Evolutionary conservation across 1,140 invertebrate species (phyloP).

Genomic region (Musca domestica): DNA sequence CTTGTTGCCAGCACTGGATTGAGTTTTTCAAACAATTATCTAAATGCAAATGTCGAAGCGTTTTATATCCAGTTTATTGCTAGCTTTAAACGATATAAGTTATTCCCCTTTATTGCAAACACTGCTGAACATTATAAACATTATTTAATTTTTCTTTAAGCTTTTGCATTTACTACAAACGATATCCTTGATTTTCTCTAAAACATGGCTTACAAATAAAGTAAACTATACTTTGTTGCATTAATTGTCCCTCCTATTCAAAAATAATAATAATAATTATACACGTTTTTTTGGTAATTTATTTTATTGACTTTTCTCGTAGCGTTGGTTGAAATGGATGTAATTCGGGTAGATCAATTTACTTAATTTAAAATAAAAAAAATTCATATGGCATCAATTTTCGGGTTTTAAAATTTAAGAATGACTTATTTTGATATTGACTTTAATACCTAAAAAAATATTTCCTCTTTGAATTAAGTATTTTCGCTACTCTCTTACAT

Average conservation of each 20-base stretch:
- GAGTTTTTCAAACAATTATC: neutral
- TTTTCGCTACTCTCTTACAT: too few relatives aligned
- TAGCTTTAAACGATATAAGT: neutral
- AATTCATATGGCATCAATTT: neutral
- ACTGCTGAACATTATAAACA: neutral
- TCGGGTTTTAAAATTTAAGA: too few relatives aligned
- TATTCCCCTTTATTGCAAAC: neutral
- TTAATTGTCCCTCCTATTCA: constrained; percentile 20
- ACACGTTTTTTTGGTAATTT: constrained; percentile 16
- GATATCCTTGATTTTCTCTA: neutral
- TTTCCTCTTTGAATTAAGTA: too few relatives aligned
- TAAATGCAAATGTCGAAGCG: neutral
- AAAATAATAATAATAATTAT: too few relatives aligned
- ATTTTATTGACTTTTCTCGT: neutral
- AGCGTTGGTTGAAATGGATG: neutral
- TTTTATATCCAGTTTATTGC: neutral
- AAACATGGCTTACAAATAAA: constrained; percentile 13
- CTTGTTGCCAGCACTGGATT: constrained; percentile 24
- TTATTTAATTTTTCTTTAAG: neutral
- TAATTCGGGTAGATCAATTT: neutral
- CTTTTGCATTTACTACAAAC: neutral
- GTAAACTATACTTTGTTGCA: constrained; percentile 19
- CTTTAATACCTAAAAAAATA: too few relatives aligned
- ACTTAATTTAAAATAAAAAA: neutral
- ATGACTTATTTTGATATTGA: too few relatives aligned